phyloP scores from a whole-genome alignment of 2,113 vertebrate genomes.

The Empidonax alnorum region DNA sequence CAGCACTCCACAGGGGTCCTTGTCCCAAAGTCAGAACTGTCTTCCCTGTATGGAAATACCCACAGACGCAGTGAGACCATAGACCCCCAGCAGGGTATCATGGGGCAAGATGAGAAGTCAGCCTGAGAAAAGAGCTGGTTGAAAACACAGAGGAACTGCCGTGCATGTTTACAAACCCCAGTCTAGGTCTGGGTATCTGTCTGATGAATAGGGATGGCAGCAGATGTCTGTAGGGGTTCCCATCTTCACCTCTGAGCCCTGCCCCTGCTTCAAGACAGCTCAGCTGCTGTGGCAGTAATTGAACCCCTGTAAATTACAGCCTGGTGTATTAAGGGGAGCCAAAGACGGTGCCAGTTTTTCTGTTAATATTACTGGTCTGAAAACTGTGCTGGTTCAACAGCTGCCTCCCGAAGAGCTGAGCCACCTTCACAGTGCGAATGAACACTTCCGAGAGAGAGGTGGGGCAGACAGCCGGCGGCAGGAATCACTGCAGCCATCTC shows the following conservation, averaged over 20 bases:
- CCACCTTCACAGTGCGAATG: background rate
- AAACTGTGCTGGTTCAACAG: background rate
- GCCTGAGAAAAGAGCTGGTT: background rate
- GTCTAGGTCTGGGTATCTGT: background rate
- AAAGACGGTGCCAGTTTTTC: background rate
- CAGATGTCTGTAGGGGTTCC: conserved; percentile 15
- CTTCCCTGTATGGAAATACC: background rate
- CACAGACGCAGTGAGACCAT: background rate
- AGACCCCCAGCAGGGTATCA: background rate
- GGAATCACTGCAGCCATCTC: conserved; percentile 43
- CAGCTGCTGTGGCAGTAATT: conserved; percentile 29
- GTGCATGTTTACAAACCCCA: background rate
- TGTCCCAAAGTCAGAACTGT: background rate
- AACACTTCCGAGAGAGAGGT: conserved; percentile 48
- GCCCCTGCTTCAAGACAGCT: background rate
- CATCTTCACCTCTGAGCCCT: background rate
- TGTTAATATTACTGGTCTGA: conserved; percentile 30
- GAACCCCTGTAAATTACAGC: conserved; percentile 49
- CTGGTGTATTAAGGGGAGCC: background rate
- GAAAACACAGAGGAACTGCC: background rate
- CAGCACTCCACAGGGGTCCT: background rate
- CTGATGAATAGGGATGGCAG: conserved; percentile 27
- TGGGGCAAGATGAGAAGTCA: background rate
- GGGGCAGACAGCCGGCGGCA: conserved; percentile 34
- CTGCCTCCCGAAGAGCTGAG: conserved; percentile 26